Conservation (phyloP, 2,888 invertebrate species). For the Lithophane socia region DNA sequence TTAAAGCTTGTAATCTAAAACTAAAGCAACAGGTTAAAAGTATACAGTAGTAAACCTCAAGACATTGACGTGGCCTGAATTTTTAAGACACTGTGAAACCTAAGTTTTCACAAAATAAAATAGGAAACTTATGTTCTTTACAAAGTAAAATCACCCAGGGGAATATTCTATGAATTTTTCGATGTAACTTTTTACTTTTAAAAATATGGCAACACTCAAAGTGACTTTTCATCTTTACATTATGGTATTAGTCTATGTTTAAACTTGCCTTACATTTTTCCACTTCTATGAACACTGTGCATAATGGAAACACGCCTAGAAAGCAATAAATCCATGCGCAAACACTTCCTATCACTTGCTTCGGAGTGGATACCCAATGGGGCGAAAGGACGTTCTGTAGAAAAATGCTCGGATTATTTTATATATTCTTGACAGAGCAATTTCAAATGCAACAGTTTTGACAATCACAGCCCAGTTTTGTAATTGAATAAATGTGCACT, state of each 20-base stretch:
- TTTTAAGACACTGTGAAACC: background rate
- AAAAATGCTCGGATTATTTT: constrained; percentile 18
- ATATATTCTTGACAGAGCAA: constrained; percentile 4
- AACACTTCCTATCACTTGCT: constrained; percentile 49
- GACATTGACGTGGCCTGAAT: constrained; percentile 22
- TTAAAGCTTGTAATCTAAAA: background rate
- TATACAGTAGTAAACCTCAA: constrained; percentile 6
- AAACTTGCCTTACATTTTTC: constrained; percentile 39
- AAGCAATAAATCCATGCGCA: constrained; percentile 56
- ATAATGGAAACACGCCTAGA: constrained; percentile 51
- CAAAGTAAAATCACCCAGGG: constrained; percentile 4
- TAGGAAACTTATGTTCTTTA: background rate
- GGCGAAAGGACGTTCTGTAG: constrained; percentile 29
- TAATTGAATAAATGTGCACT: background rate
- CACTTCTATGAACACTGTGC: constrained; percentile 50
- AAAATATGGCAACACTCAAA: constrained; percentile 21
- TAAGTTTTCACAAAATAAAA: constrained; percentile 25
- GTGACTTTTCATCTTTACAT: constrained; percentile 42
- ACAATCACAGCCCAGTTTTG: background rate
- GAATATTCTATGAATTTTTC: background rate
- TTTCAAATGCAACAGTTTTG: background rate
- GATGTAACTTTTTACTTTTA: background rate
- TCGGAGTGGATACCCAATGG: constrained; percentile 44
- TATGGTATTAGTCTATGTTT: constrained; percentile 51
- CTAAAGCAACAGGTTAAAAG: constrained; percentile 1